These are phyloP conservation scores for Drosophila nr. perissopoda DNA, from an alignment of 2,888 invertebrate species.

Conservation along the genomic window DNA sequence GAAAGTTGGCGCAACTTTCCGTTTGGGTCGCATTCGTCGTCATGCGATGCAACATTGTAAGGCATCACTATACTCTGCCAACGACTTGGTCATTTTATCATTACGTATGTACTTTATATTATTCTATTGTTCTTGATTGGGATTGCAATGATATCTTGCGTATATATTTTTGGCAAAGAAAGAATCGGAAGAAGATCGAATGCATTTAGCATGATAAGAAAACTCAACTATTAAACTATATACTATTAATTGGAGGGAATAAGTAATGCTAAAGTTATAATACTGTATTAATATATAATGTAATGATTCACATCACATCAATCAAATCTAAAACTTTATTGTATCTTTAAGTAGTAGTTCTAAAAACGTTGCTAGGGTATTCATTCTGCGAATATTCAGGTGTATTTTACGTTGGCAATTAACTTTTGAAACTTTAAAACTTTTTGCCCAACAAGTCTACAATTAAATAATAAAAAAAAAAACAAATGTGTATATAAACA, in stretches of 20 bases:
- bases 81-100: not conserved
- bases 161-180: not conserved
- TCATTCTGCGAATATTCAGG: not conserved
- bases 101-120: not conserved
- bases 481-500: slow-evolving; percentile 2
- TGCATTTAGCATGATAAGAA: not conserved
- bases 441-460: slow-evolving; percentile 42
- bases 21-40: not conserved
- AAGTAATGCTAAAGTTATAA: not conserved
- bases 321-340: not conserved
- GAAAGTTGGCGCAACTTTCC: not conserved
- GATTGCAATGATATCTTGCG: not conserved
- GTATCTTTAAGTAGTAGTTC: not conserved
- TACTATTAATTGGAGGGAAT: no score
- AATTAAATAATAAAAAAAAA: slow-evolving; percentile 54
- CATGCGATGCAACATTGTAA: not conserved
- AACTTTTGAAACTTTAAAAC: slow-evolving; percentile 46
- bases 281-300: not conserved
- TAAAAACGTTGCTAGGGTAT: not conserved
- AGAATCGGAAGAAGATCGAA: not conserved
- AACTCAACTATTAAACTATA: not conserved
- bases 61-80: not conserved
- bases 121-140: not conserved
- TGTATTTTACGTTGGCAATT: slow-evolving; percentile 29
- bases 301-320: not conserved